phyloP scores from a whole-genome alignment of 2,113 vertebrate genomes.

The Semicossyphus pulcher region DNA sequence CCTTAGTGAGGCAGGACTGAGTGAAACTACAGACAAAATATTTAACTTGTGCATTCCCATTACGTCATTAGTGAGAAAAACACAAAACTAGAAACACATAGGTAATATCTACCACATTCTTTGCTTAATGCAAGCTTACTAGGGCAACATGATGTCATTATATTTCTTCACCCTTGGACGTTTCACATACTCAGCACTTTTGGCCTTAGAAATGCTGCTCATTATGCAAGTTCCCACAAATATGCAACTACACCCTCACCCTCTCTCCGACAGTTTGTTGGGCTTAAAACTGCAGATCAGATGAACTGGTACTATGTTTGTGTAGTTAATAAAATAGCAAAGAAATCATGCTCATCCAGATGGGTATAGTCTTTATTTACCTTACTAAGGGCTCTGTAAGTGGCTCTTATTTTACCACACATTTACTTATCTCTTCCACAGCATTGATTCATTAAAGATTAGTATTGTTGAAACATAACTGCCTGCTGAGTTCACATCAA shows the following conservation, averaged over 20 bases:
- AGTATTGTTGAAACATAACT: neutral
- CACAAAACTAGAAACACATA: neutral
- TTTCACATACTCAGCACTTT: constrained; percentile 47
- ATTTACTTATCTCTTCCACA: neutral
- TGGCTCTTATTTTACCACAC: no score
- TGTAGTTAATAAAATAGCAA: constrained; percentile 17
- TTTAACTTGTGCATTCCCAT: constrained; percentile 3
- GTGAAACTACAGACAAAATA: constrained; percentile 22
- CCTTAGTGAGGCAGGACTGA: constrained; percentile 11
- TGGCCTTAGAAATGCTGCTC: constrained; percentile 24
- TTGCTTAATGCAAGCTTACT: constrained; percentile 21
- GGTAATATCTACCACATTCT: constrained; percentile 4
- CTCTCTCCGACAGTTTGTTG: no score
- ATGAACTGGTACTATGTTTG: constrained; percentile 20
- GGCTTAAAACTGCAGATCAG: no score
- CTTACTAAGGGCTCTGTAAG: no score
- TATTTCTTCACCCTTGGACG: constrained; percentile 28
- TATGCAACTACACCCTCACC: constrained; percentile 45
- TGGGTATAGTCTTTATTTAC: neutral
- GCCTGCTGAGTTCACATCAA: no score
- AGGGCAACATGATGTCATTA: constrained; percentile 50
- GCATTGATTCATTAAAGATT: neutral
- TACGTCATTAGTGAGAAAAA: neutral
- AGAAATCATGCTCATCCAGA: constrained; percentile 11
- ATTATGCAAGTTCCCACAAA: constrained; percentile 52